A percentile compares a stretch with the other conserved stretches of the same genome.
Conservation (phyloP, 2,113 vertebrate genomes). For the Camelus dromedarius region DNA sequence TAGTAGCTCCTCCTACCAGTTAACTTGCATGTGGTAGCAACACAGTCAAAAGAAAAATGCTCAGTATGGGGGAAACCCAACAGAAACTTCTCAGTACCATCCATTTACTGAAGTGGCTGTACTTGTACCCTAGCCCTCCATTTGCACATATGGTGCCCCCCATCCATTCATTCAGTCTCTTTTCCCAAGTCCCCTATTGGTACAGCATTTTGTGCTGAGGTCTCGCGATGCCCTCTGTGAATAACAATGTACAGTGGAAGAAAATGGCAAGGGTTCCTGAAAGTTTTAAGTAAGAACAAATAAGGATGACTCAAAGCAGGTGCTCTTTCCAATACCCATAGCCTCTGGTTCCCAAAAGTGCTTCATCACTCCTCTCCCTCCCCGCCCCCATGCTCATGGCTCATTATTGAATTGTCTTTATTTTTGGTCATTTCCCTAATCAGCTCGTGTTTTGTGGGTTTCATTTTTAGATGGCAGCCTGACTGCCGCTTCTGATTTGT, state of each 20-base stretch:
- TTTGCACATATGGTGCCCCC: background rate
- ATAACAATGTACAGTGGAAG: background rate
- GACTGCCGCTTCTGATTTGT: slow-evolving; percentile 48
- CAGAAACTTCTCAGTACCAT: background rate
- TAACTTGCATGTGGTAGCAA: background rate
- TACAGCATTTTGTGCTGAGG: background rate
- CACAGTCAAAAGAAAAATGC: background rate
- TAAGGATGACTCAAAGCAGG: background rate
- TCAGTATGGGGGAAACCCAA: background rate
- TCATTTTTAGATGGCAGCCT: slow-evolving; percentile 42
- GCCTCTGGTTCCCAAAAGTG: background rate
- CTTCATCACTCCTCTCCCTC: background rate
- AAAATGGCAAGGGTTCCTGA: background rate
- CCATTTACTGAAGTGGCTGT: background rate
- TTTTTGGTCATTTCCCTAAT: slow-evolving; percentile 64
- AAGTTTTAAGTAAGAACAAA: slow-evolving; percentile 2
- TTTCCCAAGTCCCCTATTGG: background rate
- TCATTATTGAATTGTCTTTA: slow-evolving; percentile 41
- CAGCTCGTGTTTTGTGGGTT: slow-evolving; percentile 20
- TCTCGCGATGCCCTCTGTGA: background rate
- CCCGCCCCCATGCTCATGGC: background rate
- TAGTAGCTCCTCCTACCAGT: background rate
- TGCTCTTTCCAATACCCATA: background rate
- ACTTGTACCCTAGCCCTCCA: background rate
- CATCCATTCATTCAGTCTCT: background rate